Percentiles rank a stretch among this genome's conserved stretches.
phyloP scores from a whole-genome alignment of 2,113 vertebrate genomes.

The Ibidorhyncha struthersii region DNA sequence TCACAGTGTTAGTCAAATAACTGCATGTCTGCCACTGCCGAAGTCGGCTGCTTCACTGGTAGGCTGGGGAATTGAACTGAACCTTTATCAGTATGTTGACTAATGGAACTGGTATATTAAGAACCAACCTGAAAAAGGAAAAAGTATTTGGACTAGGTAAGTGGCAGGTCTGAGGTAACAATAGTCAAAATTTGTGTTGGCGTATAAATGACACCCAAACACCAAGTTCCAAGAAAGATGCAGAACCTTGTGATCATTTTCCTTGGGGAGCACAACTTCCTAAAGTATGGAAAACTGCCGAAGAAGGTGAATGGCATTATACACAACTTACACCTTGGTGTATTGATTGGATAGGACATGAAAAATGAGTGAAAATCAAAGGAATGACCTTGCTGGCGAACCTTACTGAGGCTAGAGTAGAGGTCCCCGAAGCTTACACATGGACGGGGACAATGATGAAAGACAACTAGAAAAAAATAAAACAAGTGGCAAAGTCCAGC shows the following conservation, averaged over 20 bases:
- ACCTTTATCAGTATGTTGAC: too few species aligned
- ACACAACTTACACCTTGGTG: background rate
- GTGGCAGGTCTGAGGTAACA: background rate
- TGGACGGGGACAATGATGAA: too few species aligned
- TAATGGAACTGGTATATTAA: too few species aligned
- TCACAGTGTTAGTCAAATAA: background rate
- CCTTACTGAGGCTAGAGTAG: background rate
- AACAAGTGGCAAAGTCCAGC: too few species aligned
- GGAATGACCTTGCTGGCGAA: background rate
- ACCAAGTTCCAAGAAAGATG: background rate
- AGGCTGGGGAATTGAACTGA: too few species aligned
- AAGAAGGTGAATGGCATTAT: background rate
- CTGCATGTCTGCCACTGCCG: background rate
- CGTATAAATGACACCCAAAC: background rate
- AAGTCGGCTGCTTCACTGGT: background rate
- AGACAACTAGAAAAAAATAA: too few species aligned
- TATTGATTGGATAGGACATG: background rate
- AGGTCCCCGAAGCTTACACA: background rate
- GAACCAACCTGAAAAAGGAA: background rate
- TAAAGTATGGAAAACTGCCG: background rate
- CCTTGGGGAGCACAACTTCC: background rate
- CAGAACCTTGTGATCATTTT: background rate
- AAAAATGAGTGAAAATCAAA: background rate
- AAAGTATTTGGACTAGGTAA: background rate
- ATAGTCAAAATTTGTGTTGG: too few species aligned